Percentiles rank a stretch among this genome's conserved stretches.
phyloP scores from a whole-genome alignment of 2,888 invertebrate species.

The Pachydiplax longipennis region DNA sequence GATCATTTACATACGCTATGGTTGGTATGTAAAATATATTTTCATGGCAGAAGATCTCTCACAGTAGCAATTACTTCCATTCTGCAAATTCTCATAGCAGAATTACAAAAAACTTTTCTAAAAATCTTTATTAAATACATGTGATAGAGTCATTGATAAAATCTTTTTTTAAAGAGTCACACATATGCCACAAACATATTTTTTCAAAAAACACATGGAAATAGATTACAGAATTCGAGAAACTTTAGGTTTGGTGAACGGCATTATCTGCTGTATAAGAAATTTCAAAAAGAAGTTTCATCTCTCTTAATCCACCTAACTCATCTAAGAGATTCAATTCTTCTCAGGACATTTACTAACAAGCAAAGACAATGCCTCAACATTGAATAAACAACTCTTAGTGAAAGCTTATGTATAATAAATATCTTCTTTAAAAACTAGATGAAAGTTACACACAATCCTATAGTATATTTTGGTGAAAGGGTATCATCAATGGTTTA shows the following conservation, averaged over 20 bases:
- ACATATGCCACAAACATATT: background rate
- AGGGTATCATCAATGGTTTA: background rate
- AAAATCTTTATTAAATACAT: background rate
- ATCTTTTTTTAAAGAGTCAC: background rate
- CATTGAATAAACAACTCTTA: slow-evolving; percentile 15
- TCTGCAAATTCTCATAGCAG: background rate
- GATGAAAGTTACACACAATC: slow-evolving; percentile 20
- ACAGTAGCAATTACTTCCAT: background rate
- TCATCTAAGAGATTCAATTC: background rate
- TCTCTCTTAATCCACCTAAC: background rate
- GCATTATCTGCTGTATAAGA: background rate
- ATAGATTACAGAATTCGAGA: background rate
- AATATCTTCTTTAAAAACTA: slow-evolving; percentile 4
- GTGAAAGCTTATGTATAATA: slow-evolving; percentile 27
- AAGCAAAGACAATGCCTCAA: slow-evolving; percentile 5
- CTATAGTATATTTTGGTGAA: slow-evolving; percentile 17
- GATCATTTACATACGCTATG: background rate
- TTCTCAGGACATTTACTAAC: slow-evolving; percentile 1
- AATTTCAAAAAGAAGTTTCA: background rate
- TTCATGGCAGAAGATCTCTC: background rate
- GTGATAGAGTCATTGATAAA: background rate
- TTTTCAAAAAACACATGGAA: background rate
- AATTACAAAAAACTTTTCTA: background rate
- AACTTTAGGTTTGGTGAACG: background rate
- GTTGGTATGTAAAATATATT: background rate